Percentiles rank a stretch among this genome's conserved stretches.
phyloP scores from a whole-genome alignment of 2,797 vertebrate genomes.

The Microchirus variegatus region DNA sequence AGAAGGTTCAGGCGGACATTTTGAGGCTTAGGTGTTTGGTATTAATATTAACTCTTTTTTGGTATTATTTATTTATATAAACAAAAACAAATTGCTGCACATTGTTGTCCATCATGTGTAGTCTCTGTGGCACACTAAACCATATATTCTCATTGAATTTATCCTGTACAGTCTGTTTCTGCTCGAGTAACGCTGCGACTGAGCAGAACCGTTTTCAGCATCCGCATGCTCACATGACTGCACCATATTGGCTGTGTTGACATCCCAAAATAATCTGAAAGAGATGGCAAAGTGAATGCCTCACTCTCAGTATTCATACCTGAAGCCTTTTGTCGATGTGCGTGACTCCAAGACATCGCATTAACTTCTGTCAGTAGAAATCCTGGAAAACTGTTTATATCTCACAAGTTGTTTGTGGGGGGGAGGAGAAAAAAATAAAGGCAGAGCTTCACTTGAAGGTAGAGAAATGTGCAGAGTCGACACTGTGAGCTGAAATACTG shows the following conservation, averaged over 20 bases:
- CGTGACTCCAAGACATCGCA: slow-evolving; percentile 28
- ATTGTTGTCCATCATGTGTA: neutral
- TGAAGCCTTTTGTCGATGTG: slow-evolving; percentile 4
- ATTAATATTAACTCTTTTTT: too few relatives aligned
- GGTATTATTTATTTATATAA: too few relatives aligned
- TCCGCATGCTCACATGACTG: slow-evolving; percentile 14
- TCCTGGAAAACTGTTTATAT: slow-evolving; percentile 21
- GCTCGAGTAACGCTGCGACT: slow-evolving; percentile 1
- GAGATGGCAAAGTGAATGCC: slow-evolving; percentile 13
- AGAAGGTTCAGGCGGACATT: too few relatives aligned
- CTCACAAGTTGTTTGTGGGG: slow-evolving; percentile 9
- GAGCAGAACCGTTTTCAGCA: slow-evolving; percentile 1
- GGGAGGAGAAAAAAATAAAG: slow-evolving; percentile 4
- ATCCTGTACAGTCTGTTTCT: slow-evolving; percentile 2
- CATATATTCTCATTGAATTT: neutral
- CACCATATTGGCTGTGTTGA: slow-evolving; percentile 10
- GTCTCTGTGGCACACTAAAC: neutral
- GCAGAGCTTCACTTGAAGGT: slow-evolving; percentile 7
- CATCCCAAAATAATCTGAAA: slow-evolving; percentile 26
- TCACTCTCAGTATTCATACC: slow-evolving; percentile 25
- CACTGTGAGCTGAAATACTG: neutral
- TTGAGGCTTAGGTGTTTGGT: too few relatives aligned
- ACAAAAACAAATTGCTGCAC: too few relatives aligned
- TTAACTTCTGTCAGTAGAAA: slow-evolving; percentile 27
- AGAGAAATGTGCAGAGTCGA: slow-evolving; percentile 4